Evolutionary conservation across 2,888 invertebrate species (phyloP), one percentile per base, ranked within the genome.

Genomic region (Entomobrya proxima): DNA sequence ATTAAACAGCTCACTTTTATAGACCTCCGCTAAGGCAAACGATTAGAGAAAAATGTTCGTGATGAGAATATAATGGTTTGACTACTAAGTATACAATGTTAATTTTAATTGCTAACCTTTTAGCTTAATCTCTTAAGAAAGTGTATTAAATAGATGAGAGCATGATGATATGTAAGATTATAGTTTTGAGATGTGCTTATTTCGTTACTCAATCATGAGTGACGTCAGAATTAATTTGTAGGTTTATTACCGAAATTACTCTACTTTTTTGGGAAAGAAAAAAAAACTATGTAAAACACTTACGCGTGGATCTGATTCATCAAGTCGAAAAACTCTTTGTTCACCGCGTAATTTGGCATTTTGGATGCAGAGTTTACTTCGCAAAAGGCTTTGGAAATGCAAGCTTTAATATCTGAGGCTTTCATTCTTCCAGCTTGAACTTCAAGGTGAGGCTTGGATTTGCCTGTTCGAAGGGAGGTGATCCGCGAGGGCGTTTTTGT

Each of bases 351-450:
- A 50, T 84, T 86, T 11, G 86, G 88, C 30, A 24, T 55, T 21
- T 74, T 44, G 0, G 86, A 84, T 6, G 77, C 77, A 30, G 88
- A 84, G 74, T 88, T 88, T 11, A 88, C 86, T 78, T 86, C 88
- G 50, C 88, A 88, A 76, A 88, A 88, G 18, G 86, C 88, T 78
- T 88, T 88, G 7, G 88, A 86, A 61, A 88, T 78, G 67, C 88
- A 88, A 2, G 84, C 80, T 50, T 86, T 86, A 40, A 88, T 72
- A 21, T 86, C 86, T 0, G 86, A 81, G 13, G 86, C 83, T 64
- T 86, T 86, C 44, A 82, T 37, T 32, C 67, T 82, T 47, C 76
- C 82, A 30, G 52, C 50, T 24, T 64, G 50, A 13, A 50, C 35
- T n/a, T 74, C 74, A 13, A 61, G 9, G 4, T 47, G 74, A 5